Percentiles rank a stretch among this genome's conserved stretches.
These are phyloP conservation scores for Danionella cerebrum DNA, from an alignment of 2,113 vertebrate species.

Conservation along the genomic window DNA sequence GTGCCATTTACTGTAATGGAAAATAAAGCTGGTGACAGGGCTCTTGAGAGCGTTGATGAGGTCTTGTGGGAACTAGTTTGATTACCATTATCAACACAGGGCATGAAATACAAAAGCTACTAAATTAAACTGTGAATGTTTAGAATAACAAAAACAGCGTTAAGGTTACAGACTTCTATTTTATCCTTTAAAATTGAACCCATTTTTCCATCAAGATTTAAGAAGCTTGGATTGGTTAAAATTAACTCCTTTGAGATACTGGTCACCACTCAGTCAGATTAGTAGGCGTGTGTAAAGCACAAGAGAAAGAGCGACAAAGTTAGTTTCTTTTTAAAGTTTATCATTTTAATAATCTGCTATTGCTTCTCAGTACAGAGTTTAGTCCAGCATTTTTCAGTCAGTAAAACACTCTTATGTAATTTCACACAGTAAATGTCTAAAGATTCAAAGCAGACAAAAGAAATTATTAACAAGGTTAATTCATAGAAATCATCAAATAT, in stretches of 20 bases:
- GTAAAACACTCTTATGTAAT: slow-evolving; percentile 64
- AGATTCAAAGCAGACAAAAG: slow-evolving; percentile 69
- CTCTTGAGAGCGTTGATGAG: neutral
- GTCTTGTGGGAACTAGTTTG: slow-evolving; percentile 1
- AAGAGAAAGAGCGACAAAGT: slow-evolving; percentile 72
- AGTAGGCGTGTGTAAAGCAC: slow-evolving; percentile 77
- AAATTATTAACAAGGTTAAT: slow-evolving; percentile 83
- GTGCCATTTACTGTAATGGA: neutral
- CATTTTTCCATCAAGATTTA: neutral
- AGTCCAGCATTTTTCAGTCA: slow-evolving; percentile 63
- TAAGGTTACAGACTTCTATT: neutral
- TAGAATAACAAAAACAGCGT: neutral
- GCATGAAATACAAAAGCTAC: slow-evolving; percentile 7
- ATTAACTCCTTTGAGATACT: neutral
- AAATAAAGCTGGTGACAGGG: neutral
- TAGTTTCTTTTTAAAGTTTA: slow-evolving; percentile 77
- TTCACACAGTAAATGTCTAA: slow-evolving; percentile 68
- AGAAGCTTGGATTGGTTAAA: neutral
- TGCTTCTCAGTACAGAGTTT: slow-evolving; percentile 69
- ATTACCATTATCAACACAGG: slow-evolving; percentile 18
- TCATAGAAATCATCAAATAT: slow-evolving; percentile 90
- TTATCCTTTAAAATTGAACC: neutral
- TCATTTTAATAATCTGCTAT: slow-evolving; percentile 65
- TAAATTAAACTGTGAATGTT: slow-evolving; percentile 8
- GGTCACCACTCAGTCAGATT: slow-evolving; percentile 78